phyloP scores from a whole-genome alignment of 2,888 invertebrate species.

The Lepetodrilus schrolli region DNA sequence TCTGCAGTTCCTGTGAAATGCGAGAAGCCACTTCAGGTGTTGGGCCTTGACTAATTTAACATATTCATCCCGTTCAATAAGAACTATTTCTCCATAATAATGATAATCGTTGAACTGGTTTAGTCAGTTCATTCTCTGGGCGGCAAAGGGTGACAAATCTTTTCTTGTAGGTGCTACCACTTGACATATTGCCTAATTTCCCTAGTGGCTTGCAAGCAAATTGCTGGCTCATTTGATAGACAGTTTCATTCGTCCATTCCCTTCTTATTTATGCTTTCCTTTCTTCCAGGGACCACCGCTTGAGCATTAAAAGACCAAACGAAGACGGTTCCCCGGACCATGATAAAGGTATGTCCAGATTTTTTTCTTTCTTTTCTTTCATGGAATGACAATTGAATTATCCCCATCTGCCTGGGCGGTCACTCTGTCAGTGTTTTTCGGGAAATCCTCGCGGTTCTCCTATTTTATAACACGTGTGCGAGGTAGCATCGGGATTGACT shows the following conservation, averaged over 20 bases:
- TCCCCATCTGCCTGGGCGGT: constrained; percentile 19
- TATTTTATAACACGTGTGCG: constrained; percentile 20
- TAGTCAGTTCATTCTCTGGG: neutral
- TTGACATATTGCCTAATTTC: constrained; percentile 22
- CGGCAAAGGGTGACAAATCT: constrained; percentile 5
- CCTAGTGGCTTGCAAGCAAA: neutral
- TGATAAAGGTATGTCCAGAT: constrained; percentile 54
- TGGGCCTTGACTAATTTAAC: neutral
- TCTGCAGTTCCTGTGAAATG: too few species aligned
- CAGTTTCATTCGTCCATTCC: too few species aligned
- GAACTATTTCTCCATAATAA: neutral
- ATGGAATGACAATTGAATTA: constrained; percentile 22
- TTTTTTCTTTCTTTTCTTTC: neutral
- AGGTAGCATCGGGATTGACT: constrained; percentile 42
- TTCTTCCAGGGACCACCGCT: constrained; percentile 62
- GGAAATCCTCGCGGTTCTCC: constrained; percentile 27
- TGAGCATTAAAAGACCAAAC: constrained; percentile 61
- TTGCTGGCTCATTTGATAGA: neutral
- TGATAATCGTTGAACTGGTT: constrained; percentile 12
- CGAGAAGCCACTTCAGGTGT: neutral
- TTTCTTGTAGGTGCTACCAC: neutral
- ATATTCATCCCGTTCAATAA: neutral
- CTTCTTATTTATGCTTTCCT: too few species aligned
- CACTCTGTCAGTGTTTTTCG: constrained; percentile 6
- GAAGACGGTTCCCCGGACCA: constrained; percentile 50